phyloP scores from a whole-genome alignment of 2,113 vertebrate genomes.

The Hyaena hyaena region DNA sequence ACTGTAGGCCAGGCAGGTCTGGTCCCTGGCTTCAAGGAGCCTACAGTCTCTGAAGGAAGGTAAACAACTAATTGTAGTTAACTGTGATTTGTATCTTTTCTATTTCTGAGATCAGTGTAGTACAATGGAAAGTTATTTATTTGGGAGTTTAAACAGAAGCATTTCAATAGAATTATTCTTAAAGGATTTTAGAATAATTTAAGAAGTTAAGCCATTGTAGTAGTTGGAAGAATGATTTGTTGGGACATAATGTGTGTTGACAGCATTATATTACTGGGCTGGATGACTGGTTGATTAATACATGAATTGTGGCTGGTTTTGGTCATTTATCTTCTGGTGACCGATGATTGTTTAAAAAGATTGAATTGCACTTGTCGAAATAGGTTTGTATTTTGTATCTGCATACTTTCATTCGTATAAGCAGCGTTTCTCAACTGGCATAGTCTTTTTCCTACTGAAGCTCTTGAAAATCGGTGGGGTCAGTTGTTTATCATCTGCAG shows the following conservation, averaged over 20 bases:
- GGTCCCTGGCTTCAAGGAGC: background rate
- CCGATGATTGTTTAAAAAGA: constrained; percentile 8
- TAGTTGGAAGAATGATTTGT: constrained; percentile 30
- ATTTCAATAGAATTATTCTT: constrained; percentile 9
- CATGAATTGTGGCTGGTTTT: background rate
- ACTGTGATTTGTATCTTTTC: constrained; percentile 4
- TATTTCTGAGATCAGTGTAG: background rate
- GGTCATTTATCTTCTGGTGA: background rate
- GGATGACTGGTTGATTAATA: background rate
- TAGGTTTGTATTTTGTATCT: background rate
- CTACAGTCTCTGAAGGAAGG: background rate
- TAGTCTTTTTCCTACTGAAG: background rate
- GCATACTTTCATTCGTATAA: constrained; percentile 9
- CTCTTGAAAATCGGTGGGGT: constrained; percentile 16
- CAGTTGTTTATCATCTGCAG: background rate
- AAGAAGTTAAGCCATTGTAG: background rate
- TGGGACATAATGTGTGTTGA: background rate
- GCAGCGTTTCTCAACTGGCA: background rate
- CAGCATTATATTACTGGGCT: background rate
- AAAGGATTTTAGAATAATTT: constrained; percentile 53
- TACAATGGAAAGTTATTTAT: background rate
- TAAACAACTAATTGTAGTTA: background rate
- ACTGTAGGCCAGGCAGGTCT: background rate
- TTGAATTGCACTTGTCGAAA: constrained; percentile 28
- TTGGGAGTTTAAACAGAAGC: constrained; percentile 27